Evolutionary conservation across 1,140 invertebrate genomes (phyloP), one percentile per base, ranked within the genome.

Genomic region (Zeugodacus cucurbitae): DNA sequence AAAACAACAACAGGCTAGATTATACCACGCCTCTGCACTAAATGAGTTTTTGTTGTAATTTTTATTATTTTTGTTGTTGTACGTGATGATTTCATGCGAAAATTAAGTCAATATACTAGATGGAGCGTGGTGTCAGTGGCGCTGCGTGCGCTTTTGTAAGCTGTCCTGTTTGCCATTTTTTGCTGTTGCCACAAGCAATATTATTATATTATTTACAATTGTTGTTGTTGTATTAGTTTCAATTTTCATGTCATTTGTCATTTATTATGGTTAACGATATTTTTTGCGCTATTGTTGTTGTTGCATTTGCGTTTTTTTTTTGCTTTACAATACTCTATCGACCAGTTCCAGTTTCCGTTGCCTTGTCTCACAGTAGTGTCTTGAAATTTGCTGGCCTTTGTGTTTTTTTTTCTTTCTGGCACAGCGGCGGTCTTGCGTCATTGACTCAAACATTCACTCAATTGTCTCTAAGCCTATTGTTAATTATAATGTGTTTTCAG

Each of bases 281-380:
- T 74, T 34, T 32, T 67, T 67, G 11, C 26, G 17, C 17, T 74
- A 14, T 74, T 74, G 20, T 74, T 74, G 67, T 22, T 37, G 67
- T 20, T 70, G 32, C 67, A 70, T 70, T 70, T 70, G 32, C 67
- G 32, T 37, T 32, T 37, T 32, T 37, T 32, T 34, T 32, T 74
- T 74, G 67, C 67, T 37, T 41, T 41, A 74, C 67, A 74, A 37
- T 7, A 14, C 32, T 34, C 22, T 14, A 17, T 14, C 67, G 67
- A 74, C 67, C 67, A n/a, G 67, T 74, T 41, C 67, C 67, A 74
- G 67, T 74, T 74, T 74, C 67, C 67, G 34, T 37, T 74, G 67
- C 34, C 5, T 74, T 17, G 67, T 22, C 67, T 37, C 8, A 32
- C 5, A 22, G 34, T 22, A 37, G 32, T 41, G 22, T 67, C 29